Evolutionary conservation across 1,140 invertebrate species (phyloP).

Genomic region (Cardiocondyla obscurior): DNA sequence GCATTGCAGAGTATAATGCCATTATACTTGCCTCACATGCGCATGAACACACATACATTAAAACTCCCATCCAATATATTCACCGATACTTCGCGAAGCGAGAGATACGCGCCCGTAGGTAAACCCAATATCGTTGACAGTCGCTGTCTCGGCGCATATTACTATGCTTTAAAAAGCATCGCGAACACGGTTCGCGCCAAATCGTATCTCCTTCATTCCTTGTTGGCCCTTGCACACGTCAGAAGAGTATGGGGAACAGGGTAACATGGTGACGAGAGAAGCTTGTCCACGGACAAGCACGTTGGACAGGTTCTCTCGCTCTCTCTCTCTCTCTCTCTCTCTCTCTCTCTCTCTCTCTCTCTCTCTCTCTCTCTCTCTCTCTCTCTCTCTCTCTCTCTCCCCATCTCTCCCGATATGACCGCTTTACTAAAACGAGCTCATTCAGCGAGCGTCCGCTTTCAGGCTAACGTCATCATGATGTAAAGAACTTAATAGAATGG

Average conservation of each 20-base stretch:
- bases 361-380: constrained; percentile 7
- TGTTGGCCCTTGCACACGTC: constrained; percentile 44
- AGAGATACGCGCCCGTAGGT: constrained; percentile 31
- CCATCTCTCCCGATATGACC: constrained; percentile 28
- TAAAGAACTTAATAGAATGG: constrained; percentile 49
- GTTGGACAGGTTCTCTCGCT: constrained; percentile 22
- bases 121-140: constrained; percentile 64
- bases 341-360: background rate
- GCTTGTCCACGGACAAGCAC: constrained; percentile 19
- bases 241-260: constrained; percentile 38
- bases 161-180: constrained; percentile 59
- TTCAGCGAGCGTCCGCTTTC: constrained; percentile 51
- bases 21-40: constrained; percentile 59
- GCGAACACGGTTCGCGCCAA: constrained; percentile 22
- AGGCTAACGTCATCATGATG: constrained; percentile 48
- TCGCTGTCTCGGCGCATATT: constrained; percentile 50
- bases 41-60: background rate
- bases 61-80: constrained; percentile 20
- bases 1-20: constrained; percentile 50
- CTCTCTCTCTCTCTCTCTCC: background rate
- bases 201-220: constrained; percentile 51
- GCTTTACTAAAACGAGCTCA: constrained; percentile 54
- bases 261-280: constrained; percentile 53
- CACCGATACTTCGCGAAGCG: constrained; percentile 34
- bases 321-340: background rate